These are phyloP conservation scores for Prostheceraeus crozeri DNA, from an alignment of 2,888 invertebrate species.

Conservation along the genomic window DNA sequence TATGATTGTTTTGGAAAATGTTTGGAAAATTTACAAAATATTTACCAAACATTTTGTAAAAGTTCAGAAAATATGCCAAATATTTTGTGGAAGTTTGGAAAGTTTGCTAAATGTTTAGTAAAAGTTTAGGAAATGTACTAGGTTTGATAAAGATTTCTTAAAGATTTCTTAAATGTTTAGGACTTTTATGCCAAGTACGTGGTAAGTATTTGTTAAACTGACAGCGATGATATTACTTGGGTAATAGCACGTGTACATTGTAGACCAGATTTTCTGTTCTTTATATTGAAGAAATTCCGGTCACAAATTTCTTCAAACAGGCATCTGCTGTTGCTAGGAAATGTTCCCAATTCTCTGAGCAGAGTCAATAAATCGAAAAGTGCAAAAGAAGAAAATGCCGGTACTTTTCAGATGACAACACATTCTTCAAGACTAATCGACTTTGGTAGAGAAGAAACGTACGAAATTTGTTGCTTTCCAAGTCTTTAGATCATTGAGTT, in stretches of 20 bases:
- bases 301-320: constrained; percentile 6
- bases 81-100: no score
- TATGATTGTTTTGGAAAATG: no score
- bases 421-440: neutral
- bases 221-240: no score
- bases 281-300: neutral
- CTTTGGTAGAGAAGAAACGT: neutral
- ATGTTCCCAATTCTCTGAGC: neutral
- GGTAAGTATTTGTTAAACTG: no score
- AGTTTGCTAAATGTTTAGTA: no score
- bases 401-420: constrained; percentile 1
- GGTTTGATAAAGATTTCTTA: no score
- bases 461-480: constrained; percentile 15
- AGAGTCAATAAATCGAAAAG: constrained; percentile 19
- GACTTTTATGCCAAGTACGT: no score
- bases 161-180: no score
- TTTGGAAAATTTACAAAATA: no score
- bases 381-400: constrained; percentile 13
- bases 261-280: neutral
- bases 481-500: constrained; percentile 6
- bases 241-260: neutral
- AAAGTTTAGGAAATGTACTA: no score
- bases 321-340: constrained; percentile 5
- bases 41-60: no score
- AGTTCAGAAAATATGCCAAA: no score